A percentile compares a stretch with the other conserved stretches of the same genome.
These are phyloP conservation scores for Paratilapia polleni DNA, from an alignment of 2,113 vertebrate genomes.

Conservation along the genomic window DNA sequence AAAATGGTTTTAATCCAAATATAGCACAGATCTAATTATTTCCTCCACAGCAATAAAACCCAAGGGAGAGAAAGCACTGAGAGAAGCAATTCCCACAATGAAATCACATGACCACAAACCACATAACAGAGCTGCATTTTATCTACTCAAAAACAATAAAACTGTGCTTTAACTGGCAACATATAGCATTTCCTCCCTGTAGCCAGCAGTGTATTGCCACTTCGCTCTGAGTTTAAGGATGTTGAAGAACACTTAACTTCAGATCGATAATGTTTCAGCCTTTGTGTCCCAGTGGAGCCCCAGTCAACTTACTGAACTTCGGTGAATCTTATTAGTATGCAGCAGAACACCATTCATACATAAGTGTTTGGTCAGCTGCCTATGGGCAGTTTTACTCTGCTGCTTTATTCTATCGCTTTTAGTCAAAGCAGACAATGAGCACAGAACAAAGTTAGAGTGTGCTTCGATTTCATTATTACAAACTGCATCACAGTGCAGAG, in stretches of 20 bases:
- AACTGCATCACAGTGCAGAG: slow-evolving; percentile 31
- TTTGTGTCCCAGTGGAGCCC: slow-evolving; percentile 48
- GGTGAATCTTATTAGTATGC: slow-evolving; percentile 60
- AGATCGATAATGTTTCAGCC: slow-evolving; percentile 65
- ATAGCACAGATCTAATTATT: slow-evolving; percentile 28
- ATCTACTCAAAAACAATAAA: slow-evolving; percentile 55
- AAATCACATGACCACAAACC: slow-evolving; percentile 44
- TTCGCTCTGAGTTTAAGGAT: slow-evolving; percentile 46
- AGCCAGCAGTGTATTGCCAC: slow-evolving; percentile 21
- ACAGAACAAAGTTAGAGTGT: neutral
- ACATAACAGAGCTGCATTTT: slow-evolving; percentile 39
- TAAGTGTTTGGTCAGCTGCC: slow-evolving; percentile 49
- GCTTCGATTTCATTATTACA: slow-evolving; percentile 33
- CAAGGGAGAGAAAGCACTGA: slow-evolving; percentile 13
- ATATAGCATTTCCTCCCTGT: slow-evolving; percentile 24
- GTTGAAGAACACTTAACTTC: slow-evolving; percentile 67
- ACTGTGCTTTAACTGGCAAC: slow-evolving; percentile 16
- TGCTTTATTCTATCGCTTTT: slow-evolving; percentile 25
- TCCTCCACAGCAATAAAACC: slow-evolving; percentile 24
- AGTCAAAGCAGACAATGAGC: slow-evolving; percentile 10
- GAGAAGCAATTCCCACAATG: slow-evolving; percentile 26
- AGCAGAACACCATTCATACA: slow-evolving; percentile 45
- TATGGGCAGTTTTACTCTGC: neutral
- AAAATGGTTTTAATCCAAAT: slow-evolving; percentile 32
- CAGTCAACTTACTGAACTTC: slow-evolving; percentile 45